A percentile compares a stretch with the other conserved stretches of the same genome.
Conservation (phyloP, 2,797 vertebrate species). For the Microcaecilia unicolor region DNA sequence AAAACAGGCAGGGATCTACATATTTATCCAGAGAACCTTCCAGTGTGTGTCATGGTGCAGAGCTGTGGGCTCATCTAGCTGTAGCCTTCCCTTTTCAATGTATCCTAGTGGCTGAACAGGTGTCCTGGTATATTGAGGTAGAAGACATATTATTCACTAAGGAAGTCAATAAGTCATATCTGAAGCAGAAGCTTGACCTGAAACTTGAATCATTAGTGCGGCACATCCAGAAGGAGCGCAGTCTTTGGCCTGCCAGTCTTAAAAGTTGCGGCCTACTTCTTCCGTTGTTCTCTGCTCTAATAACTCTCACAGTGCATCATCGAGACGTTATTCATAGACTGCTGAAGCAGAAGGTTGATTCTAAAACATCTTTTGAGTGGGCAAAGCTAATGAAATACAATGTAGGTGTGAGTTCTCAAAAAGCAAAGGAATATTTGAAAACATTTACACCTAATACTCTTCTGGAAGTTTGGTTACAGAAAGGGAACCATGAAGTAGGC, state of each 20-base stretch:
- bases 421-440: not conserved
- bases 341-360: slow-evolving; percentile 28
- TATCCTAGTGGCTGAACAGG: slow-evolving; percentile 66
- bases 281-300: slow-evolving; percentile 39
- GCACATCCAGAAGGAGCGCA: slow-evolving; percentile 21
- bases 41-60: not conserved
- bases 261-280: not conserved
- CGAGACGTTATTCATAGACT: slow-evolving; percentile 48
- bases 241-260: not conserved
- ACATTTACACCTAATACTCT: not conserved
- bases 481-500: not conserved
- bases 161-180: slow-evolving; percentile 14
- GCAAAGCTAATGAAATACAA: slow-evolving; percentile 68
- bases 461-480: too few relatives aligned
- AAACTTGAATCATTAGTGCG: slow-evolving; percentile 51
- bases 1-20: not conserved
- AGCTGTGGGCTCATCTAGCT: slow-evolving; percentile 33
- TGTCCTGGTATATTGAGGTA: slow-evolving; percentile 47
- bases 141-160: slow-evolving; percentile 29
- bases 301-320: slow-evolving; percentile 58
- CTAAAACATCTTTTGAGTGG: slow-evolving; percentile 69
- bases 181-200: slow-evolving; percentile 24
- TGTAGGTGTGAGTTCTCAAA: slow-evolving; percentile 10
- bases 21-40: too few relatives aligned
- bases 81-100: slow-evolving; percentile 68